Evolutionary conservation across 2,113 vertebrate species (phyloP).

Genomic region (Oryzias javanicus): DNA sequence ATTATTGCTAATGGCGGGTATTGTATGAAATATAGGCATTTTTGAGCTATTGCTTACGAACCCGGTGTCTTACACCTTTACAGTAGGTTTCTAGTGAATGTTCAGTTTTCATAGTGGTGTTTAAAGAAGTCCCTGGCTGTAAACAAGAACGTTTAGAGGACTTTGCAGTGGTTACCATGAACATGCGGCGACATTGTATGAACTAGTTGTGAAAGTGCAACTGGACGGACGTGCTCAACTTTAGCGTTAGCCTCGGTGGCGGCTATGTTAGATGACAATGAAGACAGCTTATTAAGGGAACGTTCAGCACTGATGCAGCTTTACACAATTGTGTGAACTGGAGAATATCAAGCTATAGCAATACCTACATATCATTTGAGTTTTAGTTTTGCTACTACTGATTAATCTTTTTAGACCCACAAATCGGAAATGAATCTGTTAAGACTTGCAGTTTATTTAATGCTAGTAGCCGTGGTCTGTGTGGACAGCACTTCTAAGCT

Average conservation of each 20-base stretch:
- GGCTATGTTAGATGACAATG: slow-evolving; percentile 2
- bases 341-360: slow-evolving; percentile 9
- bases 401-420: neutral
- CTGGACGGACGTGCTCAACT: slow-evolving; percentile 8
- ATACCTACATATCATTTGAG: slow-evolving; percentile 28
- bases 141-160: neutral
- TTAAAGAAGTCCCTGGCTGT: neutral
- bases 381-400: neutral
- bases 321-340: slow-evolving; percentile 9
- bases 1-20: slow-evolving; percentile 74
- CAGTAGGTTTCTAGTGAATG: neutral
- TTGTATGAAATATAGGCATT: slow-evolving; percentile 42
- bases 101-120: neutral
- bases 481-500: slow-evolving; percentile 77
- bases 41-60: slow-evolving; percentile 1
- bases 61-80: neutral
- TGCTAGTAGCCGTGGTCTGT: slow-evolving; percentile 1
- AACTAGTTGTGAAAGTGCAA: slow-evolving; percentile 29
- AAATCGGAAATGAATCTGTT: slow-evolving; percentile 34
- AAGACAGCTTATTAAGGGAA: neutral
- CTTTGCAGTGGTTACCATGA: slow-evolving; percentile 3
- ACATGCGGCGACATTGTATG: slow-evolving; percentile 32
- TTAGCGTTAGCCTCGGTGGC: neutral
- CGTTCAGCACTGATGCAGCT: neutral
- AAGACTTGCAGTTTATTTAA: slow-evolving; percentile 4